Evolutionary conservation across 1,140 invertebrate species (phyloP), one percentile per base, ranked within the genome.

Genomic region (Chymomyza costata): DNA sequence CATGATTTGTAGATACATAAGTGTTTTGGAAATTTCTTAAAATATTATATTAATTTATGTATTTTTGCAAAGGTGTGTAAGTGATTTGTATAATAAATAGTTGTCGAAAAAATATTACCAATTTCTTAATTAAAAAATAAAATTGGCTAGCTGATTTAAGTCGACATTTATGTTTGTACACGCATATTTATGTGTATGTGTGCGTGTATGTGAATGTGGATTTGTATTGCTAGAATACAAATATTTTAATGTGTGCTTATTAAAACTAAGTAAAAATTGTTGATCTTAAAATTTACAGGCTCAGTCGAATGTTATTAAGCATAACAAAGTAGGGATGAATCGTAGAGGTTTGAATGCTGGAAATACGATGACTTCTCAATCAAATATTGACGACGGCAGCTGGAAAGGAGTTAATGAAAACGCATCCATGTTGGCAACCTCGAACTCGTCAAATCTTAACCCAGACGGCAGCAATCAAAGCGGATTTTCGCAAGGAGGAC

Each of bases 301-400:
- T 32, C 17, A 59, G 38, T 40, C 71, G 73, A 46, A 76, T 76
- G 71, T 58, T 49, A 53, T 54, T 55, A 17, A 66, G 38, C 38
- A 43, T 66, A 68, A 43, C 49, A 53, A 57, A 55, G 45, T 65
- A 82, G 76, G 68, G 58, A 83, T 84, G 82, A 84, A 84, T 80
- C 82, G 82, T 61, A 73, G 82, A 58, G 82, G 71, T 64, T 80
- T 84, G 14, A 84, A 82, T 66, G 35, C 76, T 48, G 82, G 73
- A 52, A 70, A 83, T 60, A 74, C 76, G 62, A 82, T 84, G 73
- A 63, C 68, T 67, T 78, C 82, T 51, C 82, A 84, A 82, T 58
- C 82, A 50, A 76, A 73, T 54, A 84, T 84, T 58, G 82, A 84
- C 53, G 82, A 84, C 41, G 71, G 63, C 37, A 83, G 53, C 59